These are phyloP conservation scores for Nibea albiflora DNA, from an alignment of 2,113 vertebrate genomes.

Conservation along the genomic window DNA sequence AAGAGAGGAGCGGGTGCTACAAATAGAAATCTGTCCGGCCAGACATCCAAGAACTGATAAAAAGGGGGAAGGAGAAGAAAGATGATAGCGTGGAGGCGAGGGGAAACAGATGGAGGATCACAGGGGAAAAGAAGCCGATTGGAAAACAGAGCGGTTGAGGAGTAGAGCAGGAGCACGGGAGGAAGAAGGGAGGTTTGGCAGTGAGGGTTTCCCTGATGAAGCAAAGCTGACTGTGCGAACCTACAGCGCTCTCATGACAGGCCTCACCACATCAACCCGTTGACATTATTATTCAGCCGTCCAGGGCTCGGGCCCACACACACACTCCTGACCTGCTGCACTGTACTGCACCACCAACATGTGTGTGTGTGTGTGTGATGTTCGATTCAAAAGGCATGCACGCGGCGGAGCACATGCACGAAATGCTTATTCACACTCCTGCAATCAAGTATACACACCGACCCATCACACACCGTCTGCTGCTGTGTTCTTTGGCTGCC, in stretches of 20 bases:
- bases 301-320: conserved; percentile 59
- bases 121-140: conserved; percentile 7
- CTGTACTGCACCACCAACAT: background rate
- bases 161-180: conserved; percentile 8
- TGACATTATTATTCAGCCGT: conserved; percentile 65
- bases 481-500: conserved; percentile 54
- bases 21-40: background rate
- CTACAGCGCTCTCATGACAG: conserved; percentile 67
- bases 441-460: conserved; percentile 44
- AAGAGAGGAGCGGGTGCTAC: background rate
- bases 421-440: conserved; percentile 48
- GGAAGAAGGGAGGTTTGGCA: conserved; percentile 56
- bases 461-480: conserved; percentile 9
- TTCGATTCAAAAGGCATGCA: conserved; percentile 24
- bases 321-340: conserved; percentile 65
- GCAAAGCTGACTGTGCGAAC: conserved; percentile 70
- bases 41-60: conserved; percentile 1
- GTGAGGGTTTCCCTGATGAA: conserved; percentile 71
- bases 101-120: conserved; percentile 40
- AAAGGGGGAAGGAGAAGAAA: conserved; percentile 13
- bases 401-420: background rate
- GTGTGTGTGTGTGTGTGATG: conserved; percentile 42
- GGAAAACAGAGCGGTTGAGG: conserved; percentile 15
- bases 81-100: conserved; percentile 13
- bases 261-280: conserved; percentile 70